A percentile compares a stretch with the other conserved stretches of the same genome.
Evolutionary conservation across 2,113 vertebrate species (phyloP).

Genomic region (Rallus limicola): DNA sequence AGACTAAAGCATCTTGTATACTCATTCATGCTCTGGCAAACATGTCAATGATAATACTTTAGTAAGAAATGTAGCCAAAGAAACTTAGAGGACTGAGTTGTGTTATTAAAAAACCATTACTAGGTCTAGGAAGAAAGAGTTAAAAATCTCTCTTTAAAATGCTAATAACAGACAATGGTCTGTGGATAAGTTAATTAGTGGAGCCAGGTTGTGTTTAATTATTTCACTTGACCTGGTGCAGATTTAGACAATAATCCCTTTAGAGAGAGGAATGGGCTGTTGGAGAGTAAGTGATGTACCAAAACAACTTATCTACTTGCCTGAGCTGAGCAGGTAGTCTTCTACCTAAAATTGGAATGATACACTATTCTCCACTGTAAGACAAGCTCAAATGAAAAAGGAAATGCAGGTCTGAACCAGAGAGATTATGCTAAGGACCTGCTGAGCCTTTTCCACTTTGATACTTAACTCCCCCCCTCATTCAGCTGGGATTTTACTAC

Average conservation of each 20-base stretch:
- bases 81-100: neutral
- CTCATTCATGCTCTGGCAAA: neutral
- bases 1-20: neutral
- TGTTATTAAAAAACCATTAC: neutral
- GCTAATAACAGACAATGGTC: slow-evolving; percentile 70
- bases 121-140: slow-evolving; percentile 13
- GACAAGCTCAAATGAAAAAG: slow-evolving; percentile 56
- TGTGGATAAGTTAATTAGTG: slow-evolving; percentile 75
- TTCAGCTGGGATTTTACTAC: slow-evolving; percentile 59
- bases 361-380: slow-evolving; percentile 35
- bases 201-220: slow-evolving; percentile 70
- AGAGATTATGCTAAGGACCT: slow-evolving; percentile 69
- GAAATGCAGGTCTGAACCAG: slow-evolving; percentile 55
- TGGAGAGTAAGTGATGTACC: slow-evolving; percentile 42
- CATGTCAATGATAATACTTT: neutral
- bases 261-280: slow-evolving; percentile 51
- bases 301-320: slow-evolving; percentile 51
- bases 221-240: slow-evolving; percentile 73
- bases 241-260: slow-evolving; percentile 72
- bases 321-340: slow-evolving; percentile 44
- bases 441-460: slow-evolving; percentile 45
- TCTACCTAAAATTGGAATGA: slow-evolving; percentile 56
- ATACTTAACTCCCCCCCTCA: slow-evolving; percentile 34
- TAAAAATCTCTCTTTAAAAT: slow-evolving; percentile 63
- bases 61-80: neutral